phyloP scores from a whole-genome alignment of 2,797 vertebrate genomes.

The Mallotus villosus region DNA sequence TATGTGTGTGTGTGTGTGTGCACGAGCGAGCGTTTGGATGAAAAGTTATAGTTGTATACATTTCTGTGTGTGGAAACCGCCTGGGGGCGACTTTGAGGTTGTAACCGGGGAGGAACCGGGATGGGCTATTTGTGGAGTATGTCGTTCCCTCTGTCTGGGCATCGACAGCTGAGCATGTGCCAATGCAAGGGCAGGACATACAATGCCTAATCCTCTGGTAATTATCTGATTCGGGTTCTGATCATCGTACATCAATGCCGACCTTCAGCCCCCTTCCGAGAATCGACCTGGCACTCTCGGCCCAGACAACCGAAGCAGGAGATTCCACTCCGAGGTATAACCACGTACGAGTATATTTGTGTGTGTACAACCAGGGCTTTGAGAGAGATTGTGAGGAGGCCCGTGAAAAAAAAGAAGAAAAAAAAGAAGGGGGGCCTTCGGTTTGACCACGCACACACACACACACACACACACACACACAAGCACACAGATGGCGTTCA shows the following conservation, averaged over 20 bases:
- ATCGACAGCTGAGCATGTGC: constrained; percentile 31
- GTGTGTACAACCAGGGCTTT: background rate
- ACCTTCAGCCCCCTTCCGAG: constrained; percentile 46
- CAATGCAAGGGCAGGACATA: constrained; percentile 48
- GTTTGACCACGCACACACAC: constrained; percentile 3
- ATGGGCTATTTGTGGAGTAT: constrained; percentile 20
- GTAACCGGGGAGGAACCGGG: constrained; percentile 39
- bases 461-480: constrained; percentile 13
- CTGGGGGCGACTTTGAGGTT: constrained; percentile 43
- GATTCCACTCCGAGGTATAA: background rate
- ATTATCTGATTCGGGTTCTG: constrained; percentile 39
- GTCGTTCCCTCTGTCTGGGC: constrained; percentile 18
- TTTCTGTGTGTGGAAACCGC: constrained; percentile 28
- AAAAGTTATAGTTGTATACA: background rate
- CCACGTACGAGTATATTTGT: background rate
- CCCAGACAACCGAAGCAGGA: background rate
- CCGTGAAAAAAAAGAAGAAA: background rate
- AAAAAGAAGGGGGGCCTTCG: background rate
- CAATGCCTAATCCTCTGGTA: constrained; percentile 30
- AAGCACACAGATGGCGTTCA: background rate
- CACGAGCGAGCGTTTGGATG: background rate
- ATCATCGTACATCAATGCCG: constrained; percentile 31
- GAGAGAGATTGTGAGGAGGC: background rate
- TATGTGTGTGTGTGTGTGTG: constrained; percentile 15
- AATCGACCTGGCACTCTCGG: background rate